Base-by-base conservation (phyloP, 2,888 invertebrate genomes). In the Tipula vernalis region DNA sequence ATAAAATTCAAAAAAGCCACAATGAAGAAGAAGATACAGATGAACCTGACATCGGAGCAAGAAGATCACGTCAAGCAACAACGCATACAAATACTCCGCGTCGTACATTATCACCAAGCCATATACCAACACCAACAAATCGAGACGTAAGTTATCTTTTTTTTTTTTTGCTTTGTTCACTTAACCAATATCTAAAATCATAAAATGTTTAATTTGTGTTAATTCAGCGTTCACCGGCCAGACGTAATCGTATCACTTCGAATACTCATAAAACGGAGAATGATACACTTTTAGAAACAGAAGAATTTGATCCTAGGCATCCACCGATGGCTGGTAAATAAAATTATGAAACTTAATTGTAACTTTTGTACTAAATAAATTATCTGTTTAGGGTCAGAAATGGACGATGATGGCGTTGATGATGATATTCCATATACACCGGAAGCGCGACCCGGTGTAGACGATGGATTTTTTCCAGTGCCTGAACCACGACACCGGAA, bases 401-500 rank as follows among this genome's bases (percentile, higher is more conserved):
- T 93, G 83, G 94, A 94, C 87, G 90, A 94, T 83, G 92, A 92
- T 10, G 88, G 87, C 0, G 92, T 92, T 5, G 90, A 90, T 57
- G 91, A 89, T 44, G 89, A 90, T 28, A 90, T 90, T 85, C 90
- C 91, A 10, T 90, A 90, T 86, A 90, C 91, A 41, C 90, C 91
- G 39, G 90, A 90, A 5, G 91, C 92, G 0, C 92, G 91, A 88
- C 93, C 93, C 28, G 95, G 95, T 41, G 93, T 95, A 85, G 95
- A 95, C 88, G 95, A 95, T 89, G 95, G 95, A 0, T 92, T 95
- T 6, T 91, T 94, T 13, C 88, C 89, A 36, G 88, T 88, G 5
- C 41, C 51, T 1, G 36, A 36, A 87, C 88, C 90, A 5, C 88
- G 88, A 5, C 90, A 90, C 47, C 90, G 89, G 87, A 90, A 89